phyloP scores from a whole-genome alignment of 2,113 vertebrate species.

The Oryzias melastigma region DNA sequence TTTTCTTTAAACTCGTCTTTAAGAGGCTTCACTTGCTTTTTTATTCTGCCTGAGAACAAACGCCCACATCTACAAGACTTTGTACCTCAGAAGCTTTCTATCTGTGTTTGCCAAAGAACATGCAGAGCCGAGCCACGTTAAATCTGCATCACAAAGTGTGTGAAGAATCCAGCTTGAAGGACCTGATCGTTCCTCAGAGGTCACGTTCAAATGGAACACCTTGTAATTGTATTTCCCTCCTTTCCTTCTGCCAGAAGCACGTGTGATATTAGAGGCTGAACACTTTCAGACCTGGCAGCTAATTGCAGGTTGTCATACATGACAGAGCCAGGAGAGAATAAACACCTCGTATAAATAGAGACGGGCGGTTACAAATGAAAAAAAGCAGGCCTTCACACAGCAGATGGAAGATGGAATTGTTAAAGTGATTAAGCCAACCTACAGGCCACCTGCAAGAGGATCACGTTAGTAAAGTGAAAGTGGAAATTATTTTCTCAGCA shows the following conservation, averaged over 20 bases:
- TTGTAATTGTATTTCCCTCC: constrained; percentile 35
- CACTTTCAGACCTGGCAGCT: constrained; percentile 49
- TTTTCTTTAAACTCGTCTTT: constrained; percentile 1
- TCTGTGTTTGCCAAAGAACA: constrained; percentile 27
- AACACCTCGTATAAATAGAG: constrained; percentile 61
- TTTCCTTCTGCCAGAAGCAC: constrained; percentile 38
- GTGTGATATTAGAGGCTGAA: constrained; percentile 34
- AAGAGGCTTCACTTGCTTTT: constrained; percentile 12
- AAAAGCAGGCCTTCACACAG: constrained; percentile 22
- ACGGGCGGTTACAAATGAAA: constrained; percentile 34
- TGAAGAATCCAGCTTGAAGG: constrained; percentile 27
- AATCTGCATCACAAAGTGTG: constrained; percentile 23
- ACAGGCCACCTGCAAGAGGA: constrained; percentile 57
- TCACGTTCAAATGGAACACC: constrained; percentile 67
- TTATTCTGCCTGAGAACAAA: constrained; percentile 18
- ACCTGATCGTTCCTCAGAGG: constrained; percentile 40
- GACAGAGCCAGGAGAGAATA: constrained; percentile 32
- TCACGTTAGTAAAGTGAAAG: constrained; percentile 51
- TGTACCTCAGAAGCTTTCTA: constrained; percentile 13
- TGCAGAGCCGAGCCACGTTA: constrained; percentile 28
- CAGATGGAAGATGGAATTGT: constrained; percentile 45
- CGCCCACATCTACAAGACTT: constrained; percentile 31
- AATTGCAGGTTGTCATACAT: constrained; percentile 35
- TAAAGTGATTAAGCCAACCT: constrained; percentile 30
- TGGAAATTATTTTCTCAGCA: constrained; percentile 67